Conservation (phyloP, 2,888 invertebrate species). For the Cephus rjabovi region DNA sequence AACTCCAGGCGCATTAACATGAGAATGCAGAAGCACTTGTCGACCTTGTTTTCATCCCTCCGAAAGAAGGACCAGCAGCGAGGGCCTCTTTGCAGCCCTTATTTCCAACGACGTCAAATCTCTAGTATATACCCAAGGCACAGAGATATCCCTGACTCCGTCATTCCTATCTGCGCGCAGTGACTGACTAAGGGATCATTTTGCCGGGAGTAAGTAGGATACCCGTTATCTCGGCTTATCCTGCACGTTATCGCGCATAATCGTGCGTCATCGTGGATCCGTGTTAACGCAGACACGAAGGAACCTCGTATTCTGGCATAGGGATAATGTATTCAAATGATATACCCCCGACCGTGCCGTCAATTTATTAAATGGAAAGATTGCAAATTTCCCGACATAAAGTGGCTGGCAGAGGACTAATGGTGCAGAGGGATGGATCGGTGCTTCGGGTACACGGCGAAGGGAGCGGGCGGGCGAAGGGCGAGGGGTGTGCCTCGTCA, state of each 20-base stretch:
- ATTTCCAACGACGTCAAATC: conserved; percentile 23
- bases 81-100: conserved; percentile 45
- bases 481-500: conserved; percentile 43
- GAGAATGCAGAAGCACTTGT: background rate
- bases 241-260: background rate
- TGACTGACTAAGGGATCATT: background rate
- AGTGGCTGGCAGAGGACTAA: conserved; percentile 63
- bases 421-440: conserved; percentile 50
- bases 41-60: background rate
- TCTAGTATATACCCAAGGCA: background rate
- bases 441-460: conserved; percentile 24
- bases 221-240: background rate
- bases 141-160: background rate
- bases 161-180: background rate
- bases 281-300: conserved; percentile 37
- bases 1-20: conserved; percentile 44
- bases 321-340: conserved; percentile 62
- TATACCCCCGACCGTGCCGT: conserved; percentile 53
- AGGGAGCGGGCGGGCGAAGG: conserved; percentile 27
- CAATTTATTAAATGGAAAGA: conserved; percentile 67
- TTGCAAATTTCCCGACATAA: conserved; percentile 66
- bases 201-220: background rate
- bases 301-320: conserved; percentile 19
- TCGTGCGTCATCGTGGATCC: conserved; percentile 1
- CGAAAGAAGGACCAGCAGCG: background rate